A percentile compares a stretch with the other conserved stretches of the same genome.
Conservation (phyloP, 2,113 vertebrate genomes). For the Corythaixoides concolor region DNA sequence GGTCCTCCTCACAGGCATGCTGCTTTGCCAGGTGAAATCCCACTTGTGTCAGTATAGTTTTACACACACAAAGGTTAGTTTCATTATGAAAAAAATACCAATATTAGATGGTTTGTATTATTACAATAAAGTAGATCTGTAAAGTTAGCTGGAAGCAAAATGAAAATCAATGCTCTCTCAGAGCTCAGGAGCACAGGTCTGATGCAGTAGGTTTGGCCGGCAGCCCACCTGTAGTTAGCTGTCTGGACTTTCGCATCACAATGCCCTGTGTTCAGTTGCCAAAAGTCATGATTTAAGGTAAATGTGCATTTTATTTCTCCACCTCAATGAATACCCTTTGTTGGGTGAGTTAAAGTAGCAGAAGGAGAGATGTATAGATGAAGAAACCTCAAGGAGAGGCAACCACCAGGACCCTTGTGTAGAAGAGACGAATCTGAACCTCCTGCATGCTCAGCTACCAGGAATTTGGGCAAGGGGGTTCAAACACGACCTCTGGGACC, state of each 20-base stretch:
- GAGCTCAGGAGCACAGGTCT: background rate
- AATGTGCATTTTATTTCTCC: background rate
- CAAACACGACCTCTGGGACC: fast-evolving
- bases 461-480: background rate
- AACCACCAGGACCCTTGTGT: background rate
- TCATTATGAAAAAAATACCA: background rate
- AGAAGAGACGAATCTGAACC: background rate
- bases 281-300: background rate
- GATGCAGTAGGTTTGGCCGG: background rate
- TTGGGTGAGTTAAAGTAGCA: background rate
- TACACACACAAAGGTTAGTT: background rate
- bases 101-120: background rate
- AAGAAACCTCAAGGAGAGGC: fast-evolving
- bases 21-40: background rate
- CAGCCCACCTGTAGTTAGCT: background rate
- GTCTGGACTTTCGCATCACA: background rate
- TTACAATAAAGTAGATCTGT: background rate
- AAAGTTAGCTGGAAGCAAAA: background rate
- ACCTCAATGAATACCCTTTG: background rate
- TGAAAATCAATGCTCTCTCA: background rate
- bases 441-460: background rate
- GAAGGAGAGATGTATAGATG: background rate
- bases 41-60: background rate
- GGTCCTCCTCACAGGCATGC: background rate
- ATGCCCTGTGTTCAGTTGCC: background rate